phyloP scores from a whole-genome alignment of 2,113 vertebrate genomes.

The Gambusia holbrooki region DNA sequence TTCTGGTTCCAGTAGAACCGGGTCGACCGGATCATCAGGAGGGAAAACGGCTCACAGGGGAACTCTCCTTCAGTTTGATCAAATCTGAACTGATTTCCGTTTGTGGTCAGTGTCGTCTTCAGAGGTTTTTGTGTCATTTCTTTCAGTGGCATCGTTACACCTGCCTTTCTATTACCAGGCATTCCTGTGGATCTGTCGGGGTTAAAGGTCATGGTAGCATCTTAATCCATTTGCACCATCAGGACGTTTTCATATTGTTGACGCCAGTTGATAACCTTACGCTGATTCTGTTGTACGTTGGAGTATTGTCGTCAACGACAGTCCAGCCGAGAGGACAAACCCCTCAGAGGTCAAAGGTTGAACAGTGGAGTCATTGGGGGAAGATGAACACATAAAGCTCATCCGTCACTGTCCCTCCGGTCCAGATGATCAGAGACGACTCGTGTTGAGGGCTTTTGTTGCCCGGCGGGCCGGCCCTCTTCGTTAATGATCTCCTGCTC shows the following conservation, averaged over 20 bases:
- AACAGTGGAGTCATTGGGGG: constrained; percentile 25
- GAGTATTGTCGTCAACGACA: background rate
- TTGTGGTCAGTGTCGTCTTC: too few relatives aligned
- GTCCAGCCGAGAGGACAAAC: constrained; percentile 24
- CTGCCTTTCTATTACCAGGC: too few relatives aligned
- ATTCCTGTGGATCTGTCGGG: background rate
- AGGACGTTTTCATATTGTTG: background rate
- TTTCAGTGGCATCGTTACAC: too few relatives aligned
- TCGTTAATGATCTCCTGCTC: constrained; percentile 78
- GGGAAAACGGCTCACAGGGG: too few relatives aligned
- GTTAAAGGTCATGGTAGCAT: constrained; percentile 45
- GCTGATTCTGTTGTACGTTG: background rate
- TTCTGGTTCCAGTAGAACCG: too few relatives aligned
- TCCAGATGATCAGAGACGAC: constrained; percentile 60
- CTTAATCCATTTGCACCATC: constrained; percentile 32
- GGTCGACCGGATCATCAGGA: too few relatives aligned
- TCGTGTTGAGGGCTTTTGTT: constrained; percentile 68
- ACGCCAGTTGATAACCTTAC: background rate
- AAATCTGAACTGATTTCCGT: too few relatives aligned
- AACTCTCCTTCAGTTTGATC: too few relatives aligned
- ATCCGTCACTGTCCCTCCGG: constrained; percentile 60
- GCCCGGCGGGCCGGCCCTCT: constrained; percentile 51
- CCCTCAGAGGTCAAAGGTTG: constrained; percentile 35
- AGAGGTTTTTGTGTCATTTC: too few relatives aligned
- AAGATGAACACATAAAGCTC: constrained; percentile 53